Percentiles rank a stretch among this genome's conserved stretches.
These are phyloP conservation scores for Ciconia stormi DNA, from an alignment of 2,113 vertebrate species.

Conservation along the genomic window DNA sequence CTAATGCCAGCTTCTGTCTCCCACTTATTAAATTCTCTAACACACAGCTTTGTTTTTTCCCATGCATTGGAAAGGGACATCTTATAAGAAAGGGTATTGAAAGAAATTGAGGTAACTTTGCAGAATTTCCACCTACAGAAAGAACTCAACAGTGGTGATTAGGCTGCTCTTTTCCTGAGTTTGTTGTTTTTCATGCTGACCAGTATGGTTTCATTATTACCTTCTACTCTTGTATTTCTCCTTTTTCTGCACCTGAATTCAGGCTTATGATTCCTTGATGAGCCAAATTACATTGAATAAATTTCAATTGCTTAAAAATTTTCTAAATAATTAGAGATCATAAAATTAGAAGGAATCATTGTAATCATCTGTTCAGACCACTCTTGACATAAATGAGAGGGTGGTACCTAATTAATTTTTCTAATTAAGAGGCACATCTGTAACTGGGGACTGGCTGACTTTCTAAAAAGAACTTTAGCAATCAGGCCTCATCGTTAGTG, in stretches of 20 bases:
- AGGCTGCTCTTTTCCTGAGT: neutral
- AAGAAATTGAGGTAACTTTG: neutral
- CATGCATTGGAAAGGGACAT: neutral
- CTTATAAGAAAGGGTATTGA: neutral
- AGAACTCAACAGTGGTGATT: neutral
- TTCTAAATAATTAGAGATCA: neutral
- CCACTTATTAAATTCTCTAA: neutral
- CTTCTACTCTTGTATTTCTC: neutral
- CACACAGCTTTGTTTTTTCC: neutral
- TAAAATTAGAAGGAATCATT: neutral
- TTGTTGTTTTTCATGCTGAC: neutral
- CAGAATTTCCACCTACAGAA: neutral
- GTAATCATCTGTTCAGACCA: neutral
- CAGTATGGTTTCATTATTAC: neutral
- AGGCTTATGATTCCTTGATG: neutral
- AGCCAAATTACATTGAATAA: neutral
- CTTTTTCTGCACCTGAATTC: constrained; percentile 24
- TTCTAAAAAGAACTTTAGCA: neutral
- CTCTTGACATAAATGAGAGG: neutral
- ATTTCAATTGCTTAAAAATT: neutral
- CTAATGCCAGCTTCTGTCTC: neutral
- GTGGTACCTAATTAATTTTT: neutral
- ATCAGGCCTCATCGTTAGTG: rapidly evolving
- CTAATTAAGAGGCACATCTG: neutral
- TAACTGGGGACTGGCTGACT: neutral